Evolutionary conservation across 2,888 invertebrate species (phyloP).

Genomic region (Stratiomys singularior): DNA sequence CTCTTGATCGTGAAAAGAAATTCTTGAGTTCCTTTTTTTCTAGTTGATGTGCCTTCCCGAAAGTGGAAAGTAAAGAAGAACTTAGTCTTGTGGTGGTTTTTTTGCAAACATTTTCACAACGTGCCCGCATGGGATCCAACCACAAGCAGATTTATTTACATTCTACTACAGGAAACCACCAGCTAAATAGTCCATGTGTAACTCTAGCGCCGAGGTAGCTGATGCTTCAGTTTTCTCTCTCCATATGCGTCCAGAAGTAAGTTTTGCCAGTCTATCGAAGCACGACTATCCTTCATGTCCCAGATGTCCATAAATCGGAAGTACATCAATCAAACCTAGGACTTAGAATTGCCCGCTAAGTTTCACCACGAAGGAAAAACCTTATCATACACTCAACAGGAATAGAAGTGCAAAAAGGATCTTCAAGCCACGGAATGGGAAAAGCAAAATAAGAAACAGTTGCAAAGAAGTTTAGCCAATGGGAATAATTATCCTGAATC

Average conservation of each 20-base stretch:
- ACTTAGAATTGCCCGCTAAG: conserved; percentile 13
- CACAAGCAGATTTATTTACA: neutral
- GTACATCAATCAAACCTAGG: conserved; percentile 36
- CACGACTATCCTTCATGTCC: neutral
- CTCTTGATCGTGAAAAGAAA: neutral
- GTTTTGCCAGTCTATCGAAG: conserved; percentile 1
- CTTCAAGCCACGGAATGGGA: neutral
- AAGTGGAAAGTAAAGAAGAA: no score
- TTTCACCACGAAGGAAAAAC: conserved; percentile 15
- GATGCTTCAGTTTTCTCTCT: neutral
- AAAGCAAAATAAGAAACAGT: neutral
- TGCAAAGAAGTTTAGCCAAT: conserved; percentile 41
- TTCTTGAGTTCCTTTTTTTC: no score
- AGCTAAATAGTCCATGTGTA: neutral
- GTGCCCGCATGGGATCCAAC: no score
- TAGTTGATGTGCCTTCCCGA: no score
- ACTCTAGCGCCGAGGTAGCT: neutral
- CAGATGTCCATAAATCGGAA: conserved; percentile 45
- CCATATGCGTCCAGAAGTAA: conserved; percentile 10
- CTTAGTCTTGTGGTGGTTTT: neutral
- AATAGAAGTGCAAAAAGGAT: neutral
- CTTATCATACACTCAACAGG: conserved; percentile 1
- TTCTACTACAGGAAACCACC: neutral
- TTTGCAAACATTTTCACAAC: neutral
- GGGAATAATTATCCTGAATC: conserved; percentile 48